Evolutionary conservation across 2,113 vertebrate species (phyloP).

Genomic region (Scolopax mira): DNA sequence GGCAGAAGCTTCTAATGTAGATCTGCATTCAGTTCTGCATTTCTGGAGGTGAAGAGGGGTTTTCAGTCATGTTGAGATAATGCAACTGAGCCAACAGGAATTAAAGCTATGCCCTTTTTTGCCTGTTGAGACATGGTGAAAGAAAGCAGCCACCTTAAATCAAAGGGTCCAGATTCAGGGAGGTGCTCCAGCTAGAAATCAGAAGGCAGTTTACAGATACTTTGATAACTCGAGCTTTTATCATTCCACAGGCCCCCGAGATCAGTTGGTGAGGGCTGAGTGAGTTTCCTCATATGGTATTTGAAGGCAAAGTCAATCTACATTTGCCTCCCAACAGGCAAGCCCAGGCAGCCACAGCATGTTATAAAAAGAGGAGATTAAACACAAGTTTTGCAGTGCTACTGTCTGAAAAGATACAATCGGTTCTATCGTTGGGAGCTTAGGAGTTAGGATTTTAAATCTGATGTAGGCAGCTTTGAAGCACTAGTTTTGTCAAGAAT

Average conservation of each 20-base stretch:
- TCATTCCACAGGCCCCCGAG: slow-evolving; percentile 23
- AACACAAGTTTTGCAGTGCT: slow-evolving; percentile 16
- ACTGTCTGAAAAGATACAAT: slow-evolving; percentile 50
- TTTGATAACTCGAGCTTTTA: slow-evolving; percentile 48
- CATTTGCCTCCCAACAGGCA: slow-evolving; percentile 58
- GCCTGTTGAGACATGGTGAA: slow-evolving; percentile 53
- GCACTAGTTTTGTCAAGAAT: slow-evolving; percentile 34
- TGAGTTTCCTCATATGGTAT: slow-evolving; percentile 5
- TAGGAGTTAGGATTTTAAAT: slow-evolving; percentile 25
- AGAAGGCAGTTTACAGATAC: slow-evolving; percentile 26
- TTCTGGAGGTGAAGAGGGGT: neutral
- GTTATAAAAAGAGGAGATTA: slow-evolving; percentile 52
- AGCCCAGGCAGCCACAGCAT: slow-evolving; percentile 15
- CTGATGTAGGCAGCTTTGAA: slow-evolving; percentile 45
- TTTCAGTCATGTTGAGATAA: neutral
- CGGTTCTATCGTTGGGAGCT: neutral
- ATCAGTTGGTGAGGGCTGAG: slow-evolving; percentile 42
- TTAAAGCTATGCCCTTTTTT: slow-evolving; percentile 32
- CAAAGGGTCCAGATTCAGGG: slow-evolving; percentile 44
- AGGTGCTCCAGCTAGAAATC: slow-evolving; percentile 40
- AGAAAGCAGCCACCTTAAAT: slow-evolving; percentile 55
- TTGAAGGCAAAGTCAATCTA: slow-evolving; percentile 51
- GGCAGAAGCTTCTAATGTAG: neutral
- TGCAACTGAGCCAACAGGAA: slow-evolving; percentile 10
- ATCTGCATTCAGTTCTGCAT: neutral